phyloP scores from a whole-genome alignment of 2,797 vertebrate genomes.

The Selene dorsalis region DNA sequence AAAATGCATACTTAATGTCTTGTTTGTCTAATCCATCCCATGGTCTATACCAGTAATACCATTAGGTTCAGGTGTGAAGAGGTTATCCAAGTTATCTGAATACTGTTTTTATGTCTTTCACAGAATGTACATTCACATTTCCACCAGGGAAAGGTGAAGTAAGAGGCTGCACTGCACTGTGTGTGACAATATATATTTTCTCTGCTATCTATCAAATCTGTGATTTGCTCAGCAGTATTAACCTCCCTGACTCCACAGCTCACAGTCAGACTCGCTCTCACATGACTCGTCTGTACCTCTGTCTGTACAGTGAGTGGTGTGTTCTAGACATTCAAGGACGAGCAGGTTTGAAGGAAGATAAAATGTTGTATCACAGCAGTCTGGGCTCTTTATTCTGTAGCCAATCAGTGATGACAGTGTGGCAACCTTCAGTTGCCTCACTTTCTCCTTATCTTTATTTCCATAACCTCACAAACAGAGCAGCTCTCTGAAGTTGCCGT shows the following conservation, averaged over 20 bases:
- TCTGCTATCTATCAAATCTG: not conserved
- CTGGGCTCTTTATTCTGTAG: constrained; percentile 45
- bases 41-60: too few relatives aligned
- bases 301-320: constrained; percentile 25
- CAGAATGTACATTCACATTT: not conserved
- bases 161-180: not conserved
- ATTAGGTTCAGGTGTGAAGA: not conserved
- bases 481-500: constrained; percentile 61
- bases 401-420: constrained; percentile 40
- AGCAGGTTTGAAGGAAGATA: constrained; percentile 25
- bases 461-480: constrained; percentile 67
- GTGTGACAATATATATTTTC: constrained; percentile 4
- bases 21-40: too few relatives aligned
- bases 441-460: constrained; percentile 57
- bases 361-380: constrained; percentile 39
- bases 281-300: constrained; percentile 19
- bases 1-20: not conserved
- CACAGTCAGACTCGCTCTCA: constrained; percentile 26
- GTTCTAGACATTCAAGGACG: constrained; percentile 32
- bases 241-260: constrained; percentile 7
- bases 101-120: not conserved
- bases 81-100: constrained; percentile 1
- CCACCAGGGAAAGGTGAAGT: not conserved
- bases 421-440: constrained; percentile 57
- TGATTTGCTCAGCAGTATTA: not conserved